Conservation (phyloP, 2,888 invertebrate genomes). For the Drosophila melanosoma region DNA sequence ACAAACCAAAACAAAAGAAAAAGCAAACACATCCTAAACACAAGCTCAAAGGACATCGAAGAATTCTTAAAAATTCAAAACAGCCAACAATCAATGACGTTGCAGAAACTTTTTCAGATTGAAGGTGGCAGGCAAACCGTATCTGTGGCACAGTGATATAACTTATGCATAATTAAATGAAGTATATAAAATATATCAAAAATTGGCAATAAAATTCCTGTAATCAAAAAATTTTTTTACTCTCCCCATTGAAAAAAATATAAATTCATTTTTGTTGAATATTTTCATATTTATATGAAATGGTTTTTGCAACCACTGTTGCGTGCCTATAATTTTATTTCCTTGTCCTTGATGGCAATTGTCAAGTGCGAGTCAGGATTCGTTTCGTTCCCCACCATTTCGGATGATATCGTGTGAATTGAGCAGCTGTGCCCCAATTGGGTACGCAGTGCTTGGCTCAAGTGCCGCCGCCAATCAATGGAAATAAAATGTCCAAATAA, state of each 20-base stretch:
- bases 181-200: background rate
- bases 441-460: slow-evolving; percentile 27
- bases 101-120: slow-evolving; percentile 25
- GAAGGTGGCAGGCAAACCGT: slow-evolving; percentile 20
- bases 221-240: background rate
- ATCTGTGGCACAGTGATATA: slow-evolving; percentile 29
- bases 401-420: slow-evolving; percentile 61
- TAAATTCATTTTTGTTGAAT: background rate
- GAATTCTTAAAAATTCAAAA: slow-evolving; percentile 68
- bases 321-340: slow-evolving; percentile 68
- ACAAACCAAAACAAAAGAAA: slow-evolving; percentile 17
- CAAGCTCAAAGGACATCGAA: slow-evolving; percentile 1
- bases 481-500: slow-evolving; percentile 55
- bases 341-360: slow-evolving; percentile 70
- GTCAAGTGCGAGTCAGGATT: slow-evolving; percentile 65
- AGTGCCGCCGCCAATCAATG: slow-evolving; percentile 71
- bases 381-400: slow-evolving; percentile 3
- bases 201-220: background rate
- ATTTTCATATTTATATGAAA: too few species aligned
- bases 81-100: slow-evolving; percentile 69
- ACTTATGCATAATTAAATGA: background rate
- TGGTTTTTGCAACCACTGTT: slow-evolving; percentile 33
- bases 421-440: slow-evolving; percentile 61
- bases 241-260: background rate
- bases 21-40: slow-evolving; percentile 15